Conservation (phyloP, 2,888 invertebrate genomes). For the Caenorhabditis virilis region DNA sequence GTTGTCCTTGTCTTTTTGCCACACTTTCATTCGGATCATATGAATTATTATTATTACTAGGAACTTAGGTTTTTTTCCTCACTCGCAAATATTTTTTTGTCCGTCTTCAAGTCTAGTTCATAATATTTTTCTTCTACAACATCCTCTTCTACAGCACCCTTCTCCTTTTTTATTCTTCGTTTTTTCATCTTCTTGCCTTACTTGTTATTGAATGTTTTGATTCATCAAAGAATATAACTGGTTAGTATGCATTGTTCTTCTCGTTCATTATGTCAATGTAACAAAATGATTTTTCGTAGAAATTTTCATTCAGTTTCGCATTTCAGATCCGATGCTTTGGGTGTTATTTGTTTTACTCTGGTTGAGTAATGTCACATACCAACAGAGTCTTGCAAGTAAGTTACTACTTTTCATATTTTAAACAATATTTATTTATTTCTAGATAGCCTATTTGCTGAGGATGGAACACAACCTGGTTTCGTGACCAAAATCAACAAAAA, state of each 20-base stretch:
- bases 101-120: no score
- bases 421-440: conserved; percentile 12
- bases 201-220: no score
- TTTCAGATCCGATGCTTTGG: conserved; percentile 43
- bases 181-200: no score
- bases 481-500: conserved; percentile 55
- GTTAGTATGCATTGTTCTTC: conserved; percentile 6
- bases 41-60: no score
- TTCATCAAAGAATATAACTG: not conserved
- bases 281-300: conserved; percentile 14
- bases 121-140: no score
- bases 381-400: conserved; percentile 45
- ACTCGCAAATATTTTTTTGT: no score
- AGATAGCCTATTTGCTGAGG: conserved; percentile 65
- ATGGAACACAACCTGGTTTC: conserved; percentile 63
- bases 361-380: conserved; percentile 36
- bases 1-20: conserved; percentile 1
- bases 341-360: conserved; percentile 36
- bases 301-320: conserved; percentile 17
- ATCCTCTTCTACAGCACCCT: no score
- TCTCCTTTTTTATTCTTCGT: no score
- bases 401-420: not conserved
- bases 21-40: not conserved
- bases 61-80: no score
- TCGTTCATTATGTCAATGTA: conserved; percentile 17